Evolutionary conservation across 2,113 vertebrate species (phyloP).

Genomic region (Tyrannus savana): DNA sequence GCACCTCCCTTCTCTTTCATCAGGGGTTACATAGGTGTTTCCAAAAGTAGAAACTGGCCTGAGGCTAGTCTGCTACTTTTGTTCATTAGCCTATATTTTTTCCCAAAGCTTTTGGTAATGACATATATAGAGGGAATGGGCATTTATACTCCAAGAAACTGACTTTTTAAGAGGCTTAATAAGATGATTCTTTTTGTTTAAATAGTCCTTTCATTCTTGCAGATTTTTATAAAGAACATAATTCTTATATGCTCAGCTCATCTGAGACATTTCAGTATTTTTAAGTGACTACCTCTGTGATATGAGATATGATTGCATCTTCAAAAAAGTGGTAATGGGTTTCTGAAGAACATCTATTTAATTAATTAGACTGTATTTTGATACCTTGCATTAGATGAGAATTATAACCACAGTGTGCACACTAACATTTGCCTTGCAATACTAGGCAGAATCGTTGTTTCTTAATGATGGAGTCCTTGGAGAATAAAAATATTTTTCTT

Average conservation of each 20-base stretch:
- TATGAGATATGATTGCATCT: background rate
- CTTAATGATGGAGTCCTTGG: background rate
- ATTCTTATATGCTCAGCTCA: background rate
- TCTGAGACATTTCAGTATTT: background rate
- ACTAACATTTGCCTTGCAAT: background rate
- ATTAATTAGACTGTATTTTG: background rate
- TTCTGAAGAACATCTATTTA: background rate
- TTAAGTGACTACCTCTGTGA: background rate
- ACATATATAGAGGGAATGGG: background rate
- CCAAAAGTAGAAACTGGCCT: background rate
- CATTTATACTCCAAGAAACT: background rate
- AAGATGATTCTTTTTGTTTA: background rate
- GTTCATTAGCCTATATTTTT: background rate
- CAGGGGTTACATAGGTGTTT: background rate
- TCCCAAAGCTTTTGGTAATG: background rate
- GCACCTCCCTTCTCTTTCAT: background rate
- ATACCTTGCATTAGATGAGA: background rate
- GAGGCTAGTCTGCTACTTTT: background rate
- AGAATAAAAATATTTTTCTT: background rate
- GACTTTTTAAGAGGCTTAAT: background rate
- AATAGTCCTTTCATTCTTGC: background rate
- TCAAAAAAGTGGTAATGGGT: background rate
- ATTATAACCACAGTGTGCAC: rapidly evolving
- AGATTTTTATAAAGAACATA: background rate
- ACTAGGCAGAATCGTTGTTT: background rate